Conservation (phyloP, 2,888 invertebrate species). For the Thecocarcelia acutangulata region DNA sequence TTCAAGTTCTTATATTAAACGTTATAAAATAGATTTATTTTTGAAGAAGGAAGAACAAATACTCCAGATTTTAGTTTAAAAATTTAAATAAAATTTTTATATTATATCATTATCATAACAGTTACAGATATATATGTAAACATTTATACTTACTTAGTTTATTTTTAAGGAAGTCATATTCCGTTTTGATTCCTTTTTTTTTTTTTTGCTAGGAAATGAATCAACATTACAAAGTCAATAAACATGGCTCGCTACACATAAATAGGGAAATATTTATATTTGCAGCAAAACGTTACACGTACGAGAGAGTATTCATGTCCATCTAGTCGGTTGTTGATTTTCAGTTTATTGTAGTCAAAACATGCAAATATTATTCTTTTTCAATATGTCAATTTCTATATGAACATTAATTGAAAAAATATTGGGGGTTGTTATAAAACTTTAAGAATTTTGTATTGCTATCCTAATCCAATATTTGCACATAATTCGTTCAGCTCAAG, state of each 20-base stretch:
- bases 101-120: too few species aligned
- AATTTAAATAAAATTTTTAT: too few species aligned
- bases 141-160: background rate
- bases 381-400: constrained; percentile 15
- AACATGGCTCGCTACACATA: constrained; percentile 14
- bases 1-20: too few species aligned
- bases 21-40: too few species aligned
- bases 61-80: too few species aligned
- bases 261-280: constrained; percentile 30
- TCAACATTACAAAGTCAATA: constrained; percentile 36
- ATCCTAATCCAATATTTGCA: too few species aligned
- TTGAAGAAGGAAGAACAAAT: too few species aligned
- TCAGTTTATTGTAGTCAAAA: constrained; percentile 40
- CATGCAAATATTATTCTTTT: constrained; percentile 36
- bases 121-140: too few species aligned
- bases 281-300: constrained; percentile 4
- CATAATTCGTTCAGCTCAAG: too few species aligned
- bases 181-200: background rate
- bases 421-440: background rate
- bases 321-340: background rate
- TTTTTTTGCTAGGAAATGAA: constrained; percentile 1
- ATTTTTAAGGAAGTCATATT: background rate
- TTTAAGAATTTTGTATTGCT: background rate
- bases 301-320: background rate
- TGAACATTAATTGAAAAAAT: background rate